Conservation (phyloP, 2,888 invertebrate genomes). For the Caenorhabditis drosophilae region DNA sequence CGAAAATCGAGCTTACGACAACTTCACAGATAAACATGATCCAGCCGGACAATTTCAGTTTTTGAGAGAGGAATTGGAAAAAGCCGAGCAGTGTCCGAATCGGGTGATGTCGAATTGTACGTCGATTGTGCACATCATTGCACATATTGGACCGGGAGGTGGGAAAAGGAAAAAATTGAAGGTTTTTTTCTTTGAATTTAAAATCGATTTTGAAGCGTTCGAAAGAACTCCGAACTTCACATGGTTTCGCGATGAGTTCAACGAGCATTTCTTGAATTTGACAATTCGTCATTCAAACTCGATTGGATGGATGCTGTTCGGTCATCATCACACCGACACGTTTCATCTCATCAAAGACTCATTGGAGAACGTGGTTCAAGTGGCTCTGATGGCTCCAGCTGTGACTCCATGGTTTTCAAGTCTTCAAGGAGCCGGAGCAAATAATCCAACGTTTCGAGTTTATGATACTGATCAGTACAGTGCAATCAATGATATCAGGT, state of each 20-base stretch:
- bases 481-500: conserved; percentile 50
- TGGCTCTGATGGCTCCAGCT: conserved; percentile 85
- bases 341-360: conserved; percentile 64
- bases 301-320: conserved; percentile 70
- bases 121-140: conserved; percentile 56
- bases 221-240: conserved; percentile 65
- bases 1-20: conserved; percentile 45
- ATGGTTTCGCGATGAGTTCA: conserved; percentile 70
- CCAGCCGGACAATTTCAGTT: conserved; percentile 65
- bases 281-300: conserved; percentile 64
- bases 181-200: neutral
- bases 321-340: conserved; percentile 70
- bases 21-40: conserved; percentile 54
- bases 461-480: conserved; percentile 44
- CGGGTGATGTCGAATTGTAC: conserved; percentile 28
- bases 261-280: conserved; percentile 67
- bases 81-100: conserved; percentile 39
- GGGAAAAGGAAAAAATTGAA: neutral
- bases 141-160: conserved; percentile 67
- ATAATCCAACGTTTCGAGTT: conserved; percentile 64
- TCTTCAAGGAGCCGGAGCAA: conserved; percentile 69
- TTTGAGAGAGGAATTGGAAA: conserved; percentile 48
- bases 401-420: conserved; percentile 83
- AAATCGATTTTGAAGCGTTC: conserved; percentile 64
- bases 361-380: conserved; percentile 67